Evolutionary conservation across 2,113 vertebrate species (phyloP).

Genomic region (Parus major): DNA sequence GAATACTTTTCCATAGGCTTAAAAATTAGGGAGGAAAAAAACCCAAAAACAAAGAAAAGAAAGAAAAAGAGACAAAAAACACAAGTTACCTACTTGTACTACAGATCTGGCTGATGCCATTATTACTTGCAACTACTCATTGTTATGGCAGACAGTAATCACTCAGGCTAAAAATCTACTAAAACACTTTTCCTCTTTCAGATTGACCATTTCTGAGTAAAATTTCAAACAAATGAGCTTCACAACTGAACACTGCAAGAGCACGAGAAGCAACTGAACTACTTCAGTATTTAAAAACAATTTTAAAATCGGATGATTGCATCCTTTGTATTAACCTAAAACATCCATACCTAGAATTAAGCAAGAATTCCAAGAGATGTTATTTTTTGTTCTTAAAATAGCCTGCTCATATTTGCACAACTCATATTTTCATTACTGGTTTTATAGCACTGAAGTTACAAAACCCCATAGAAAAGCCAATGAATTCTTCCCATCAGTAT

Average conservation of each 20-base stretch:
- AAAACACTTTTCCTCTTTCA: neutral
- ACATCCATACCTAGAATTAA: neutral
- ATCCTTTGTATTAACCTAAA: neutral
- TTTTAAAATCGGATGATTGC: neutral
- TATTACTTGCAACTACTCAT: neutral
- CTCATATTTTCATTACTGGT: neutral
- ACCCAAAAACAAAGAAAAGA: neutral
- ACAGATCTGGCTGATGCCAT: neutral
- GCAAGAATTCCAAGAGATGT: neutral
- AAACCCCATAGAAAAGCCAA: neutral
- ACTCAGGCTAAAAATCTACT: neutral
- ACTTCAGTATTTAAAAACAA: neutral
- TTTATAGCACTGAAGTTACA: neutral
- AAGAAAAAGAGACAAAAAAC: neutral
- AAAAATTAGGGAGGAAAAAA: neutral
- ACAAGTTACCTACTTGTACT: neutral
- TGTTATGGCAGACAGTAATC: neutral
- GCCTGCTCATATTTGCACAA: neutral
- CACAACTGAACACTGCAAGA: neutral
- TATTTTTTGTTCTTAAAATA: neutral
- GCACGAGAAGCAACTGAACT: neutral
- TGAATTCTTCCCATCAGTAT: neutral
- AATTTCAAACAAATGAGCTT: neutral
- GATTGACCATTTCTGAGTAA: neutral
- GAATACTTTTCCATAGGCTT: slow-evolving; percentile 98